Percentiles rank a stretch among this genome's conserved stretches.
These are phyloP conservation scores for Petrocephalus microphthalmus DNA, from an alignment of 2,113 vertebrate species.

Conservation along the genomic window DNA sequence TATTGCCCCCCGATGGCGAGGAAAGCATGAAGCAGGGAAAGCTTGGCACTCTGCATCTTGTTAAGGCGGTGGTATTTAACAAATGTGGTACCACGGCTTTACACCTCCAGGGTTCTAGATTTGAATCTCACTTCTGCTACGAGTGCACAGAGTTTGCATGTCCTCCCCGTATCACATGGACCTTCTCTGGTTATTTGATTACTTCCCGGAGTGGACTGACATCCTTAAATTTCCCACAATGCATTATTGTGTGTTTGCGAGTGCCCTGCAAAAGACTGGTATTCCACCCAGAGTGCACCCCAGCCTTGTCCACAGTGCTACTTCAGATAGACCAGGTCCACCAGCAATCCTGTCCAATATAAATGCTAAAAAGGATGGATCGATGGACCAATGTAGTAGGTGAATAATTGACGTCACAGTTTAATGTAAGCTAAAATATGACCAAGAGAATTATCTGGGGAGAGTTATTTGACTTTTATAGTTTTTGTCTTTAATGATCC, in stretches of 20 bases:
- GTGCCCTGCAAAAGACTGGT: neutral
- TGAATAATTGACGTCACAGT: neutral
- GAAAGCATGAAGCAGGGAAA: neutral
- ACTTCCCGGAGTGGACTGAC: neutral
- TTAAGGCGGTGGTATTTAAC: neutral
- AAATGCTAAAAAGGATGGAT: neutral
- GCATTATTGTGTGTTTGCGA: neutral
- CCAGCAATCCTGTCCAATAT: neutral
- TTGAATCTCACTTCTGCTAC: neutral
- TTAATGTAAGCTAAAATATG: neutral
- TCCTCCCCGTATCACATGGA: neutral
- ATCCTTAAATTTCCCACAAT: neutral
- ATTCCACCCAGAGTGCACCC: neutral
- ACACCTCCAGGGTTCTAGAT: neutral
- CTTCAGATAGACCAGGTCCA: neutral
- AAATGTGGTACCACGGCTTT: neutral
- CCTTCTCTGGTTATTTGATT: neutral
- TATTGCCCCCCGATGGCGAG: neutral
- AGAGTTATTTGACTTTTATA: neutral
- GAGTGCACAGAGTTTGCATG: neutral
- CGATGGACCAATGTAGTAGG: neutral
- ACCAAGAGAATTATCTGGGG: neutral
- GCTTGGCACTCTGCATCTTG: too few relatives aligned
- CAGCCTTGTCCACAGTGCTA: neutral
- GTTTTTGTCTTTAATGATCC: neutral